Base-by-base conservation (phyloP, 2,797 vertebrate genomes). In the Erithacus rubecula region DNA sequence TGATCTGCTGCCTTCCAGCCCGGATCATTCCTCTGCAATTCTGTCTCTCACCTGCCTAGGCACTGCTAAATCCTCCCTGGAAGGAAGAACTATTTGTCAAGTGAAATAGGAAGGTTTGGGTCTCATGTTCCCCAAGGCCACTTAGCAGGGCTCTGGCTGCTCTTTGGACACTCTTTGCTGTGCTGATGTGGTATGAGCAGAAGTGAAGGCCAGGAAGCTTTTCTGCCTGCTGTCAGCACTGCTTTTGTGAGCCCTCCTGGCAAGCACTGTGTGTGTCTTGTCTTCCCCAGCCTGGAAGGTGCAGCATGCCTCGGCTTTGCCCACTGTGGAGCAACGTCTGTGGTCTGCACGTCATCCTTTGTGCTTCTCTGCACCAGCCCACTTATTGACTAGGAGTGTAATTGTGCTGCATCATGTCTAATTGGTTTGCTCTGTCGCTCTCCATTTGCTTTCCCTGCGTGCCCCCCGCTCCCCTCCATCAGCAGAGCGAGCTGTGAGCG, bases 1-100 rank as follows among this genome's bases (percentile, higher is more conserved):
- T 65, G 81, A 96, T 94, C 85, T 70, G 59, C 74, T 90, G 74
- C 91, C 93, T 94, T 80, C 59, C 52, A 88, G 85, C 70, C 72
- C 1, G 2, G 67, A 91, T 95, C 83, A 21, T 80, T 93, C 89
- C 89, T 91, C 80, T 89, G 85, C 83, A 56, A 77, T 44, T 81
- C 67, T 90, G 79, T 86, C 80, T 94, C 91, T 92, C 87, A 95
- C 83, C 91, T 95, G 79, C 79, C 77, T 86, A 82, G 72, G 58
- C 15, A 19, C 70, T 78, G 76, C 91, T 95, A 91, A 94, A 94
- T 84, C 96, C 88, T 82, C 29, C 64, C 85, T 58, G 88, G 52
- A 90, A 94, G 56, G 60, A 94, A 63, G 41, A 70, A 37, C 70
- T 84, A 76, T 94, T 95, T 90, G 70, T 96, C 95, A 94, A 88